A percentile compares a stretch with the other conserved stretches of the same genome.
These are phyloP conservation scores for Leptopilina drosophilae DNA, from an alignment of 2,888 invertebrate species.

Conservation along the genomic window DNA sequence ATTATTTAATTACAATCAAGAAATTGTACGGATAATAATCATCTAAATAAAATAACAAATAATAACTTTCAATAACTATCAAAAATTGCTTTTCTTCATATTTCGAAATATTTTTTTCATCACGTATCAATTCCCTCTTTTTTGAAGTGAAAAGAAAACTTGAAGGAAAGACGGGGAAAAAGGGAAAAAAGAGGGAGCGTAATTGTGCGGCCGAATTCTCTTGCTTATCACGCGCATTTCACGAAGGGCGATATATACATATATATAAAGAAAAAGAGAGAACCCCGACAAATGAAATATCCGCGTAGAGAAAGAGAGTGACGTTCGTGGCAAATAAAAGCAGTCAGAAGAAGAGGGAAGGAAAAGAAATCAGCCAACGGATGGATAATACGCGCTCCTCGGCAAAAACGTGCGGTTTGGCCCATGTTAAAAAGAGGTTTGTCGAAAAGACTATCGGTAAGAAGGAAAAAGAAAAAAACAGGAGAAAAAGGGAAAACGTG, in stretches of 20 bases:
- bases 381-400: conserved; percentile 35
- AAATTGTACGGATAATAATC: too few relatives aligned
- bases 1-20: too few relatives aligned
- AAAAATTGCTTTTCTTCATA: background rate
- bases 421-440: conserved; percentile 12
- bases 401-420: conserved; percentile 38
- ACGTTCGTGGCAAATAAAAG: conserved; percentile 42
- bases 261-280: background rate
- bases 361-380: conserved; percentile 38
- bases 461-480: conserved; percentile 42
- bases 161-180: background rate
- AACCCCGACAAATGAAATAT: conserved; percentile 40
- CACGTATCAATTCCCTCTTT: background rate
- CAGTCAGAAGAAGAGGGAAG: background rate
- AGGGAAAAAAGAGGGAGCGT: conserved; percentile 21
- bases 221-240: conserved; percentile 40
- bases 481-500: conserved; percentile 46
- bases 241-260: conserved; percentile 11
- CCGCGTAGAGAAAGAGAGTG: conserved; percentile 22
- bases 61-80: too few relatives aligned
- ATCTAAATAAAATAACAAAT: too few relatives aligned
- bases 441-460: conserved; percentile 18
- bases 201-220: conserved; percentile 35
- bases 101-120: background rate
- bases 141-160: conserved; percentile 13